Evolutionary conservation across 2,797 vertebrate genomes (phyloP).

Genomic region (Cossypha dichroa): DNA sequence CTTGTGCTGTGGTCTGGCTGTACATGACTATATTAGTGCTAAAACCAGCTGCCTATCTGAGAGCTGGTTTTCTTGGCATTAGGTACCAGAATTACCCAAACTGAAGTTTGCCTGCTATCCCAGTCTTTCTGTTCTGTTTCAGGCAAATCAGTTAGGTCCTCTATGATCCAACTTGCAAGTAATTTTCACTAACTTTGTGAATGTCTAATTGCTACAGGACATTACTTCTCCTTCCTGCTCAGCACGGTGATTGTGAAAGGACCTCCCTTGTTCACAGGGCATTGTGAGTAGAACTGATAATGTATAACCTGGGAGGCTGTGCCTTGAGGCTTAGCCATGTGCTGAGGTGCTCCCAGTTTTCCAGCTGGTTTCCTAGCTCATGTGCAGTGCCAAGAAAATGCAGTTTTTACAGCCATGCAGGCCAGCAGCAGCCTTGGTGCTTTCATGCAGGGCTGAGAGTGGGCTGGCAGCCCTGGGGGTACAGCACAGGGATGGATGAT

Average conservation of each 20-base stretch:
- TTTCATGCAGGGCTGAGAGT: neutral
- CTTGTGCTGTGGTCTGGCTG: neutral
- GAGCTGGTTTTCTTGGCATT: neutral
- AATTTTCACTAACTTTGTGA: neutral
- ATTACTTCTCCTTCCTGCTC: neutral
- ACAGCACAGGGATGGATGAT: neutral
- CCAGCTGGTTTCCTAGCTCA: neutral
- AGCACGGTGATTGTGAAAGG: accelerated
- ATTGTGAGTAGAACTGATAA: neutral
- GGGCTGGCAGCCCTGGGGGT: neutral
- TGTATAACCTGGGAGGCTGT: neutral
- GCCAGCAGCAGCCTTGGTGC: neutral
- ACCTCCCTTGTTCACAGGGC: neutral
- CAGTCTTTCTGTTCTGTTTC: neutral
- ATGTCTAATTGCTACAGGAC: neutral
- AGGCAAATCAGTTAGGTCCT: neutral
- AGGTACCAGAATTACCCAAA: too few species aligned
- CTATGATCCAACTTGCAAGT: neutral
- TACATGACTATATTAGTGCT: neutral
- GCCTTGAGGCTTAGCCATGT: neutral
- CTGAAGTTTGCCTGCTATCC: neutral
- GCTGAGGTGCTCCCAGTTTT: neutral
- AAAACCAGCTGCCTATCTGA: neutral
- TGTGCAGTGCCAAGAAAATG: neutral
- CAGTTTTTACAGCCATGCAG: neutral